Evolutionary conservation across 2,113 vertebrate genomes (phyloP).

Genomic region (Microtus montanus): DNA sequence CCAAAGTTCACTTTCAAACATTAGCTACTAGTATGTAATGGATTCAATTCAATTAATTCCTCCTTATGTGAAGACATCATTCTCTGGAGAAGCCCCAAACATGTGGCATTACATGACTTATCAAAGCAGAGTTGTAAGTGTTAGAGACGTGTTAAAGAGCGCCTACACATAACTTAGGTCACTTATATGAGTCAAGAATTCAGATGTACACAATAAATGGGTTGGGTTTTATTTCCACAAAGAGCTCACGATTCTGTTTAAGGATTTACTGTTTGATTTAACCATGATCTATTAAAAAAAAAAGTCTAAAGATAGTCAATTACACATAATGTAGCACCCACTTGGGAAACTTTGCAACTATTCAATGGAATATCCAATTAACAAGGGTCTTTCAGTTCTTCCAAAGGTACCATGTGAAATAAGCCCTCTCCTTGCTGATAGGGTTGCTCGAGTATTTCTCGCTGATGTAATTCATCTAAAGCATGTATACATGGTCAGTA

Average conservation of each 20-base stretch:
- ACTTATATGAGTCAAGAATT: constrained; percentile 41
- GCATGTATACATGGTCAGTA: background rate
- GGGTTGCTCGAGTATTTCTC: constrained; percentile 21
- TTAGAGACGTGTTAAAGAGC: background rate
- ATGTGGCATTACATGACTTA: constrained; percentile 17
- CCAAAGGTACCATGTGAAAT: background rate
- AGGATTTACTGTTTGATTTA: constrained; percentile 13
- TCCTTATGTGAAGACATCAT: constrained; percentile 51
- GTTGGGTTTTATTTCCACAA: background rate
- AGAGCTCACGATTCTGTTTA: background rate
- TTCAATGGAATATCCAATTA: background rate
- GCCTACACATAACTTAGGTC: background rate
- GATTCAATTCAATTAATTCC: constrained; percentile 21
- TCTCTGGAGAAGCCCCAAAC: constrained; percentile 9
- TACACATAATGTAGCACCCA: background rate
- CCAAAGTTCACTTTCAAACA: constrained; percentile 15
- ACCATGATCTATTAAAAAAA: background rate
- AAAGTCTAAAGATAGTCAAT: background rate
- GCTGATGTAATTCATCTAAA: constrained; percentile 62
- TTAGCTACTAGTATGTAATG: constrained; percentile 22
- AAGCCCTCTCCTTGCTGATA: background rate
- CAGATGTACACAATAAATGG: constrained; percentile 13
- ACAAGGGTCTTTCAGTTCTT: background rate
- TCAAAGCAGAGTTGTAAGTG: background rate
- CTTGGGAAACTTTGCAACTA: background rate